Evolutionary conservation across 2,888 invertebrate genomes (phyloP).

Genomic region (Stenodema calcarata): DNA sequence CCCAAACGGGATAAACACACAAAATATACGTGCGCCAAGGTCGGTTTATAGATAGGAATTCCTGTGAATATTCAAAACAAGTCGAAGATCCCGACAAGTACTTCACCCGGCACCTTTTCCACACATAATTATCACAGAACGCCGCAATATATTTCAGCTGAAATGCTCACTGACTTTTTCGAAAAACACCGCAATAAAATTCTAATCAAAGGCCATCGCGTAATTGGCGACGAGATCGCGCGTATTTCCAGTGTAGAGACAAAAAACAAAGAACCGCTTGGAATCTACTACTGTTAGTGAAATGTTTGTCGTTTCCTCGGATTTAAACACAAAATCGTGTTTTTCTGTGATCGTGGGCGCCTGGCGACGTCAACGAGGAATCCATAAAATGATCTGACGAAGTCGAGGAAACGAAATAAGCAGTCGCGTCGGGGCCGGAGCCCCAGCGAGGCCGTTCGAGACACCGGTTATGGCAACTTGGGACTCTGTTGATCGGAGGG

Average conservation of each 20-base stretch:
- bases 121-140: too few species aligned
- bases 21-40: too few species aligned
- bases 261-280: not conserved
- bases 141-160: too few species aligned
- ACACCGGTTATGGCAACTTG: not conserved
- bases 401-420: not conserved
- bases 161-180: not conserved
- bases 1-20: too few species aligned
- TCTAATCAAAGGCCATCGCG: not conserved
- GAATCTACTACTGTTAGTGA: not conserved
- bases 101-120: too few species aligned
- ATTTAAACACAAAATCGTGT: not conserved
- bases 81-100: too few species aligned
- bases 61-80: too few species aligned
- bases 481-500: not conserved
- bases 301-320: not conserved
- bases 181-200: not conserved
- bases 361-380: not conserved
- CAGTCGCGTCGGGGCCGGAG: not conserved
- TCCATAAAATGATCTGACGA: not conserved
- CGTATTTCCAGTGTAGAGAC: not conserved
- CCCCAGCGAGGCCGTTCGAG: not conserved
- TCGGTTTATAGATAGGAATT: too few species aligned
- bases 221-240: not conserved
- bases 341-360: not conserved